Evolutionary conservation across 2,113 vertebrate species (phyloP).

Genomic region (Lichenostomus cassidix): DNA sequence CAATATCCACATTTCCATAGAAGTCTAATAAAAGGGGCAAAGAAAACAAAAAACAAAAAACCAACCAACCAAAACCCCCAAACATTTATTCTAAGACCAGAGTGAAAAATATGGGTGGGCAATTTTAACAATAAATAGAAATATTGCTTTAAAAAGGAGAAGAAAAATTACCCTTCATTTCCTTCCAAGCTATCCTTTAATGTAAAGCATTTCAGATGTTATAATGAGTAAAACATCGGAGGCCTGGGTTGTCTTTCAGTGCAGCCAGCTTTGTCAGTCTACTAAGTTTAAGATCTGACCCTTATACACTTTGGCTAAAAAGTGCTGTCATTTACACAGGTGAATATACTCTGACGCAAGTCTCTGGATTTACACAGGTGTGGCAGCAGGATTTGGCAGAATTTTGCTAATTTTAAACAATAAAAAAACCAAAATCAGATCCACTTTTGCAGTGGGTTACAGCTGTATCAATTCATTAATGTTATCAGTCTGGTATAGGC

Average conservation of each 20-base stretch:
- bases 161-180: not conserved
- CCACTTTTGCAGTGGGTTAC: not conserved
- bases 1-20: not conserved
- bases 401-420: not conserved
- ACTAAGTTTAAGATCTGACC: not conserved
- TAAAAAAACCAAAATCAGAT: not conserved
- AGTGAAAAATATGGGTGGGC: not conserved
- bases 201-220: not conserved
- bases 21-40: not conserved
- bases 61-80: not conserved
- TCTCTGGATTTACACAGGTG: slow-evolving; percentile 41
- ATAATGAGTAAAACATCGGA: not conserved
- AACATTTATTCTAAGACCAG: not conserved
- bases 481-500: not conserved
- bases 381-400: slow-evolving; percentile 24
- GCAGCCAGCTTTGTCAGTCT: not conserved
- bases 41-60: not conserved
- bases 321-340: slow-evolving; percentile 39
- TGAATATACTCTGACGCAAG: slow-evolving; percentile 26
- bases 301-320: slow-evolving; percentile 28
- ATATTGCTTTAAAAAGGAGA: not conserved
- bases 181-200: not conserved
- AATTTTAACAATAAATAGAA: not conserved
- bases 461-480: not conserved
- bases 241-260: not conserved